Evolutionary conservation across 2,888 invertebrate genomes (phyloP).

Genomic region (Cecidostiba fungosa): DNA sequence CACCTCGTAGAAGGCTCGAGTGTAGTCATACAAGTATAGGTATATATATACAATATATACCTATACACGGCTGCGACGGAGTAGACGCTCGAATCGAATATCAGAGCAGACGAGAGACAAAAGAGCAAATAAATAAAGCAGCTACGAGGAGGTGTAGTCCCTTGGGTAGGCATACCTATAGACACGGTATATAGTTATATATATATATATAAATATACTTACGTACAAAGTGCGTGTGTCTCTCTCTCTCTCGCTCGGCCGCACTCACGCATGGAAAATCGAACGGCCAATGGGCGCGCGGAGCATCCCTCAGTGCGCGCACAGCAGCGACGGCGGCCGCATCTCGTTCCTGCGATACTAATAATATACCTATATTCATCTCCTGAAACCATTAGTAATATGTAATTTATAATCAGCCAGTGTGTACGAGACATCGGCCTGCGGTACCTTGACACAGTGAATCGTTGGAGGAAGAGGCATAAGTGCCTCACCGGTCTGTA

Average conservation of each 20-base stretch:
- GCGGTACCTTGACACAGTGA: not conserved
- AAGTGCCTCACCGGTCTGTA: too few relatives aligned
- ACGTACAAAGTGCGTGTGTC: not conserved
- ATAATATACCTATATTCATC: too few relatives aligned
- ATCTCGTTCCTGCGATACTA: not conserved
- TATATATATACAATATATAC: too few relatives aligned
- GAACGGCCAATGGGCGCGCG: conserved; percentile 28
- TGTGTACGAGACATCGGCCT: not conserved
- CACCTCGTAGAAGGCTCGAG: too few relatives aligned
- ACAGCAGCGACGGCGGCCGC: not conserved
- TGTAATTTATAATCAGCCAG: too few relatives aligned
- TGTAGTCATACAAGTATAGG: too few relatives aligned
- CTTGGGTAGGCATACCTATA: not conserved
- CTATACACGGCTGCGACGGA: too few relatives aligned
- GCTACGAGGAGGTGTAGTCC: conserved; percentile 1
- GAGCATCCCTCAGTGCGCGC: conserved; percentile 1
- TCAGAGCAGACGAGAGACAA: not conserved
- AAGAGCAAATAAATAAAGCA: conserved; percentile 10
- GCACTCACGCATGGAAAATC: conserved; percentile 21
- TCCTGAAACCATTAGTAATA: too few relatives aligned
- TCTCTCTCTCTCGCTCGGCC: not conserved
- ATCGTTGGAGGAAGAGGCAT: too few relatives aligned
- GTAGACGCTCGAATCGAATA: not conserved
- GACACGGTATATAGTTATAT: too few relatives aligned
- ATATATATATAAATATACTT: not conserved